Evolutionary conservation across 2,113 vertebrate species (phyloP).

Genomic region (Apteryx mantelli): DNA sequence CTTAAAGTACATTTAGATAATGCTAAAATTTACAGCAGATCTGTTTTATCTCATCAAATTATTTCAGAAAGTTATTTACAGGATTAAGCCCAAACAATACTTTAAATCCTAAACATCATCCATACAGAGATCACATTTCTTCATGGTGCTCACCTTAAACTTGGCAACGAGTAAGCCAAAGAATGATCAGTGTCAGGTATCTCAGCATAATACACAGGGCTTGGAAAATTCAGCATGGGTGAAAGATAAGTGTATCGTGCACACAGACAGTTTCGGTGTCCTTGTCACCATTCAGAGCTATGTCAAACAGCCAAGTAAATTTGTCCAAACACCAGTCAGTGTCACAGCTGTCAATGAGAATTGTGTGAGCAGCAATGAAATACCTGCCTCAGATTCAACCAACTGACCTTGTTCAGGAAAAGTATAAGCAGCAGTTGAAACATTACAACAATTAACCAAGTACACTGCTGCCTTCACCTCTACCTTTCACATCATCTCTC

Average conservation of each 20-base stretch:
- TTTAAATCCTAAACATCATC: not conserved
- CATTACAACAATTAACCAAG: fast-evolving
- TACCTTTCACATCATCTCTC: not conserved
- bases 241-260: conserved; percentile 22
- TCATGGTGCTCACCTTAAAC: not conserved
- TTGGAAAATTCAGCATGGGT: conserved; percentile 43
- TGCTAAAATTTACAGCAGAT: not conserved
- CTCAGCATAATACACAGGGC: not conserved
- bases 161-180: not conserved
- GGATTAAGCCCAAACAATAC: not conserved
- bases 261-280: not conserved
- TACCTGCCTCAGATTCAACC: not conserved
- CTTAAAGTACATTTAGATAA: not conserved
- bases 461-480: not conserved
- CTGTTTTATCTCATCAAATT: not conserved
- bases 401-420: not conserved
- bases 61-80: not conserved
- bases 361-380: not conserved
- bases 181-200: conserved; percentile 26
- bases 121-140: not conserved
- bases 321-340: not conserved
- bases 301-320: not conserved
- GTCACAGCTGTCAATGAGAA: not conserved
- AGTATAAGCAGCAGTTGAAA: not conserved
- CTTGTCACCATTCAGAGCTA: not conserved